Evolutionary conservation across 1,140 invertebrate species (phyloP).

Genomic region (Dryas iulia): DNA sequence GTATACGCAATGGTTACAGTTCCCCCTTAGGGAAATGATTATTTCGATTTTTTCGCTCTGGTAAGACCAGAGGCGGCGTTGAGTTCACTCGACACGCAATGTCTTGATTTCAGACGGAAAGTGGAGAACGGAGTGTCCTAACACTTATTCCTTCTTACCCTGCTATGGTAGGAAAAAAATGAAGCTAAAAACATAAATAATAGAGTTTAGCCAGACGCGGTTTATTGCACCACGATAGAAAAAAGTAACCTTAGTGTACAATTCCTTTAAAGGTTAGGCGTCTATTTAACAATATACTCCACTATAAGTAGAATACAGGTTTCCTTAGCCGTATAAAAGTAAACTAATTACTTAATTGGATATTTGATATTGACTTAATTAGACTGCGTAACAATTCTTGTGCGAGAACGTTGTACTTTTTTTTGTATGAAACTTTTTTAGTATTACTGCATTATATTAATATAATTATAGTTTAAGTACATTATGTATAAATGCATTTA

Average conservation of each 20-base stretch:
- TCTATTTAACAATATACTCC: not conserved
- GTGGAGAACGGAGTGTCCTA: too few species aligned
- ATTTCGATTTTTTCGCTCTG: too few species aligned
- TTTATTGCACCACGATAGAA: not conserved
- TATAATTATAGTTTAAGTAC: not conserved
- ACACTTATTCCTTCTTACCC: too few species aligned
- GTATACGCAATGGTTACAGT: too few species aligned
- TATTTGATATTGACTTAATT: slow-evolving; percentile 2
- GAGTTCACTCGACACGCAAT: too few species aligned
- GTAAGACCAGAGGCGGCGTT: too few species aligned
- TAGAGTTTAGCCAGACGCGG: too few species aligned
- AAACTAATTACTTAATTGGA: slow-evolving; percentile 1
- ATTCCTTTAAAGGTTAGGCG: not conserved
- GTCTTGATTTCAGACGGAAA: too few species aligned
- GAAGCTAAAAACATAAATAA: too few species aligned
- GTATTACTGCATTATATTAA: not conserved
- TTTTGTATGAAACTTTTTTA: not conserved
- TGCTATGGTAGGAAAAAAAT: too few species aligned
- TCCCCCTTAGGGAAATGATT: too few species aligned
- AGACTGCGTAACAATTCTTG: not conserved
- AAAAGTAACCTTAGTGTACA: not conserved
- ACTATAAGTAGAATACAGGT: not conserved
- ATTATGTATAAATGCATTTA: too few species aligned
- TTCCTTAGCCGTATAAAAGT: slow-evolving; percentile 1
- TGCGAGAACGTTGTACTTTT: not conserved